Base-by-base conservation (phyloP, 2,888 invertebrate species). In the Macroteleia sp. region DNA sequence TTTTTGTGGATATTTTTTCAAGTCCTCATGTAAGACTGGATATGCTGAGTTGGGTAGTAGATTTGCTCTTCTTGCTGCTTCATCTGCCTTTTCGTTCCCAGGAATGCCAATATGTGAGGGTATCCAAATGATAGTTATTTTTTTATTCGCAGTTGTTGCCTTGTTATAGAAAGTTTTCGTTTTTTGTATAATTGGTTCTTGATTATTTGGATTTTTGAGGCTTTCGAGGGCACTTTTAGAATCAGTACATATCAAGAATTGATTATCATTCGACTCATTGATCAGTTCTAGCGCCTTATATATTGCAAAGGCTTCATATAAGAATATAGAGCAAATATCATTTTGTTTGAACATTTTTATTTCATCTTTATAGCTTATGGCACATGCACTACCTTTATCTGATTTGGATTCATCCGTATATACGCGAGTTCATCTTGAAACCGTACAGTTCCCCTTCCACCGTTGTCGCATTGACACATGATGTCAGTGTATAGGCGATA, bases 261-360 rank as follows among this genome's bases (percentile, higher is more conserved):
- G 25, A 25, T 32, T 32, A n/a, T 10, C n/a, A 32, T 4, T 42
- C 8, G 4, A 3, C 12, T 22, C 20, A 1, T 8, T 9, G 2
- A 57, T 42, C 1, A 6, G 3, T 36, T 54, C 39, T 16, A 57
- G 9, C 1, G 56, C 41, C 19, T 57, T 41, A 1, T 9, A n/a
- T 1, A 57, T 57, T 22, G 42, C 56, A 22, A 41, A 30, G n/a
- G 44, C 44, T 44, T 59, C 59, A 16, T 44, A 59, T 20, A 44
- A 59, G 34, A 59, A 59, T 1, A 44, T 44, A 6, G 44, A 44
- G 14, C 44, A 34, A 9, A n/a, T n/a, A n/a, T 14, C 34, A 25
- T 6, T 25, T 25, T 5, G 25, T 25, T 25, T 25, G 25, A 5
- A 25, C 25, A 25, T 25, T 25, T 25, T 25, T 25, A 6, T 25